Evolutionary conservation across 2,113 vertebrate genomes (phyloP).

Genomic region (Mus spicilegus): DNA sequence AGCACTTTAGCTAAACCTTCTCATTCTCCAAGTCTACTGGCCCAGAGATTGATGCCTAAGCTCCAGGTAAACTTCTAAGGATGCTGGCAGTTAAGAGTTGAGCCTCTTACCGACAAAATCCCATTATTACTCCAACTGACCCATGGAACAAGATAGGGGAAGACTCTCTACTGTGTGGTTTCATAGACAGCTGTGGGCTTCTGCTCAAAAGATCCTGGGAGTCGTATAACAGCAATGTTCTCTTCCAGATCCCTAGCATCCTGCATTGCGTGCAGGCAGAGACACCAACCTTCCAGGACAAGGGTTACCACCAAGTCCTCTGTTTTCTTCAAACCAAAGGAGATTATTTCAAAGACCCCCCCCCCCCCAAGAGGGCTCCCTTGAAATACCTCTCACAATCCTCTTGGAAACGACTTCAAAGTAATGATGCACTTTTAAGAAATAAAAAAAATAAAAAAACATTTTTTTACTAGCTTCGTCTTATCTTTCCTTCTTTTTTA

Average conservation of each 20-base stretch:
- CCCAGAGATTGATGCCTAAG: neutral
- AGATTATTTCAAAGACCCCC: neutral
- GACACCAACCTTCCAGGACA: neutral
- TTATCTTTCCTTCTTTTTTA: neutral
- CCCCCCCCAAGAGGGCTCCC: neutral
- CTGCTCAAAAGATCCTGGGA: neutral
- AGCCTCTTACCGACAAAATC: neutral
- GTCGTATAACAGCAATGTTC: neutral
- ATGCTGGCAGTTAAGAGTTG: neutral
- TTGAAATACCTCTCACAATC: neutral
- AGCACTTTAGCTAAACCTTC: neutral
- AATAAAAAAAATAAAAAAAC: neutral
- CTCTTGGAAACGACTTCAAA: neutral
- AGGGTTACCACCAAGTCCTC: neutral
- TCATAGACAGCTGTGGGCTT: neutral
- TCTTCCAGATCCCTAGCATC: neutral
- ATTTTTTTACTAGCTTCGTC: neutral
- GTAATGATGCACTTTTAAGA: neutral
- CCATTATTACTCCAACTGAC: no score
- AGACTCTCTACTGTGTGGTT: neutral
- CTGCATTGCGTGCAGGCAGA: no score
- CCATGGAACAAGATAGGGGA: neutral
- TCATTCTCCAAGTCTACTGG: neutral
- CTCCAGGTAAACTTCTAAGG: neutral
- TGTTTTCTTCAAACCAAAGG: neutral